Conservation (phyloP, 2,113 vertebrate genomes). For the Piaya cayana region DNA sequence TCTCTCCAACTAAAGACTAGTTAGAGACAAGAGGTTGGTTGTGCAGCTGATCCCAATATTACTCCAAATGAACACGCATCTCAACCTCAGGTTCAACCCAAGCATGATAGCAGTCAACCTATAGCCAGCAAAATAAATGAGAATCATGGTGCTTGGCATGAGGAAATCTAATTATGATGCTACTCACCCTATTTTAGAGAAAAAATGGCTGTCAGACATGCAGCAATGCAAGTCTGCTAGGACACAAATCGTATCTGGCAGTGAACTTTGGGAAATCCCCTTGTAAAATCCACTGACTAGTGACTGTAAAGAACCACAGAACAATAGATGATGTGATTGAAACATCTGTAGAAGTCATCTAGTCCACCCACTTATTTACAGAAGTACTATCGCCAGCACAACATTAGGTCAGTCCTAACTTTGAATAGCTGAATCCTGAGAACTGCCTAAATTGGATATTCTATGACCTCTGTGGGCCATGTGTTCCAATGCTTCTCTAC, state of each 20-base stretch:
- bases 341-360: slow-evolving; percentile 10
- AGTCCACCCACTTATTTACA: not conserved
- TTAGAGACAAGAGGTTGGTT: not conserved
- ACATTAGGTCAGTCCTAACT: not conserved
- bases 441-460: slow-evolving; percentile 22
- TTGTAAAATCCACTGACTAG: not conserved
- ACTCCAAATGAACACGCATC: not conserved
- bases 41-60: not conserved
- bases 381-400: not conserved
- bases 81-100: not conserved
- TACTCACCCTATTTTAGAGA: not conserved
- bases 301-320: not conserved
- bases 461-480: not conserved
- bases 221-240: not conserved
- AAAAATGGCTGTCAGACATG: not conserved
- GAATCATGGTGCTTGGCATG: not conserved
- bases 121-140: not conserved
- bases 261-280: slow-evolving; percentile 3
- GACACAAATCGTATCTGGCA: not conserved
- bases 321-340: slow-evolving; percentile 1
- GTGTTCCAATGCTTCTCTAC: not conserved
- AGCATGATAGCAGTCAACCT: not conserved
- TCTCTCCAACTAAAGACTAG: not conserved
- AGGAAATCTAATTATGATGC: not conserved
- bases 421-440: not conserved